Percentiles rank a stretch among this genome's conserved stretches.
Evolutionary conservation across 2,888 invertebrate species (phyloP).

Genomic region (Hyppa rectilinea): DNA sequence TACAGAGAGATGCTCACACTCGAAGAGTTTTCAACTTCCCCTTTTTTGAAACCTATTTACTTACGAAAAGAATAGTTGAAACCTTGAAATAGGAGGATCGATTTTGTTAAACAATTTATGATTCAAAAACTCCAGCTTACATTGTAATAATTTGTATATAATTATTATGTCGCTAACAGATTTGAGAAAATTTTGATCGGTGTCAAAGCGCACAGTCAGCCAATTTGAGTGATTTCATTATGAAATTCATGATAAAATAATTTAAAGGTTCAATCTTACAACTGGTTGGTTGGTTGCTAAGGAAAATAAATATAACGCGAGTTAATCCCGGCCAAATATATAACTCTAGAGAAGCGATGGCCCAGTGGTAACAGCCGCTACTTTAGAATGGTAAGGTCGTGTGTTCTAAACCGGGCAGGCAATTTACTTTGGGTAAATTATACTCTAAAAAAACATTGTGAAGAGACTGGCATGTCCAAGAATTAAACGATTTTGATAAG

Average conservation of each 20-base stretch:
- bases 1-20: constrained; percentile 8
- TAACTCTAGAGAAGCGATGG: too few species aligned
- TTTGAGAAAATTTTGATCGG: neutral
- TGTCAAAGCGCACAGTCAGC: neutral
- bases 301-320: neutral
- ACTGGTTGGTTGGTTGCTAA: neutral
- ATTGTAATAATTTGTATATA: neutral
- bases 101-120: too few species aligned
- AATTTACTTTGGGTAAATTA: too few species aligned
- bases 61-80: neutral
- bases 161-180: neutral
- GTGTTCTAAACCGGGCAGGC: too few species aligned
- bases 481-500: too few species aligned
- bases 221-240: neutral
- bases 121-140: neutral
- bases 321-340: neutral
- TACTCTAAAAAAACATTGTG: too few species aligned
- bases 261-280: neutral
- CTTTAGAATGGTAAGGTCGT: too few species aligned
- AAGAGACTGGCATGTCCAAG: too few species aligned
- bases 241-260: neutral
- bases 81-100: neutral
- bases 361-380: too few species aligned
- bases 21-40: neutral
- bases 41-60: neutral